Conservation (phyloP, 2,797 vertebrate species). For the Epinephelus malabaricus region DNA sequence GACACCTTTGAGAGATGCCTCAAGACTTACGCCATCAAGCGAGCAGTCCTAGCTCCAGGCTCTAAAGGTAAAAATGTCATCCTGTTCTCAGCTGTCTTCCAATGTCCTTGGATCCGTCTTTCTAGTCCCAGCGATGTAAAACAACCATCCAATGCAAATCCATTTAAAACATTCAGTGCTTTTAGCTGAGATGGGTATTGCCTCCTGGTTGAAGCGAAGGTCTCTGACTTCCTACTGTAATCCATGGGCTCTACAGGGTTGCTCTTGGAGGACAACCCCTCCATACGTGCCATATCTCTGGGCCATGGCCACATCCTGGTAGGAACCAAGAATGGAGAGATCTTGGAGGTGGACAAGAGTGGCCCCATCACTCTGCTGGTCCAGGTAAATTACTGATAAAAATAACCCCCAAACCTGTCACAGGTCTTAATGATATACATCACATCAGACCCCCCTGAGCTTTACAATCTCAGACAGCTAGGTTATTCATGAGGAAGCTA, state of each 20-base stretch:
- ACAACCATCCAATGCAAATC: slow-evolving; percentile 33
- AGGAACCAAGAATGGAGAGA: slow-evolving; percentile 98
- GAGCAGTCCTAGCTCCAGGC: slow-evolving; percentile 95
- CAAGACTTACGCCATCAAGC: slow-evolving; percentile 98
- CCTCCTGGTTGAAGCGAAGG: slow-evolving; percentile 30
- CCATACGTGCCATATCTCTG: slow-evolving; percentile 99
- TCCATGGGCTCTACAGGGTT: slow-evolving; percentile 86
- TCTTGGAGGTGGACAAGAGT: slow-evolving; percentile 98
- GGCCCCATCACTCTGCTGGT: slow-evolving; percentile 97
- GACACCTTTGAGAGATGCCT: slow-evolving; percentile 98
- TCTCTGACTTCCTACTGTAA: slow-evolving; percentile 35
- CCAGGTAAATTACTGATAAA: slow-evolving; percentile 86
- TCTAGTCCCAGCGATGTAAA: slow-evolving; percentile 8
- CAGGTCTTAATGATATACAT: slow-evolving; percentile 20
- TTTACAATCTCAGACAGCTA: background rate
- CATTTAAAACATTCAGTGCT: slow-evolving; percentile 44
- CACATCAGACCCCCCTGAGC: slow-evolving; percentile 14
- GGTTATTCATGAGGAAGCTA: slow-evolving; percentile 13
- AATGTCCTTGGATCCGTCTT: slow-evolving; percentile 31
- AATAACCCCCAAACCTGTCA: slow-evolving; percentile 15
- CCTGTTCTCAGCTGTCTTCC: slow-evolving; percentile 13
- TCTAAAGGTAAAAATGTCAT: slow-evolving; percentile 92
- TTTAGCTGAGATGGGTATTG: slow-evolving; percentile 55
- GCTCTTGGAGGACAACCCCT: slow-evolving; percentile 98
- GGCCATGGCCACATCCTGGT: slow-evolving; percentile 98